Evolutionary conservation across 2,888 invertebrate species (phyloP).

Genomic region (Pristionchus fissidentatus): DNA sequence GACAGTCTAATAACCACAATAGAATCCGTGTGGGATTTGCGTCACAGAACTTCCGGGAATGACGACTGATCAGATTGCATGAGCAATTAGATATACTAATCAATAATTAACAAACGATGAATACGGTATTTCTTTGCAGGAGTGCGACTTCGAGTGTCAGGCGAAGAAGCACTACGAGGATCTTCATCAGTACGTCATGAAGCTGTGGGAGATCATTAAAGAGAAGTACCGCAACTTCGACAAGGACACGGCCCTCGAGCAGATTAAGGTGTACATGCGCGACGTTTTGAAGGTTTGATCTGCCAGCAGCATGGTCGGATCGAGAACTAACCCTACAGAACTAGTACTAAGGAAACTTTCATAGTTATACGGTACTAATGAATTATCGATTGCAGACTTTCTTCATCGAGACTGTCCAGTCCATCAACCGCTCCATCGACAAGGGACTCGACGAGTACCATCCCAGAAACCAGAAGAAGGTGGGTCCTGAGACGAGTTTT

Average conservation of each 20-base stretch:
- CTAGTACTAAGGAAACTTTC: neutral
- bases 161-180: constrained; percentile 62
- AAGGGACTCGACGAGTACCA: constrained; percentile 34
- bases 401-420: constrained; percentile 41
- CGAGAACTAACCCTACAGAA: neutral
- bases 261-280: constrained; percentile 17
- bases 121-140: constrained; percentile 50
- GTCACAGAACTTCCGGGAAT: neutral
- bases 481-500: neutral
- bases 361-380: no score
- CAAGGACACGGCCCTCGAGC: constrained; percentile 22
- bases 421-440: constrained; percentile 16
- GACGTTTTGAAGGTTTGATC: neutral
- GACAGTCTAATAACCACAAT: neutral
- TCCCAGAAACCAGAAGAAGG: constrained; percentile 47
- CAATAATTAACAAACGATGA: neutral
- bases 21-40: neutral
- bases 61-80: neutral
- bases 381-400: constrained; percentile 3
- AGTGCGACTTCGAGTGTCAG: constrained; percentile 68
- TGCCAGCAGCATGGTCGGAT: no score
- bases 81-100: neutral
- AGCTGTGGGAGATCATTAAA: constrained; percentile 64
- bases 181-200: constrained; percentile 67
- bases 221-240: constrained; percentile 46